Evolutionary conservation across 2,797 vertebrate species (phyloP).

Genomic region (Tangara arthus): DNA sequence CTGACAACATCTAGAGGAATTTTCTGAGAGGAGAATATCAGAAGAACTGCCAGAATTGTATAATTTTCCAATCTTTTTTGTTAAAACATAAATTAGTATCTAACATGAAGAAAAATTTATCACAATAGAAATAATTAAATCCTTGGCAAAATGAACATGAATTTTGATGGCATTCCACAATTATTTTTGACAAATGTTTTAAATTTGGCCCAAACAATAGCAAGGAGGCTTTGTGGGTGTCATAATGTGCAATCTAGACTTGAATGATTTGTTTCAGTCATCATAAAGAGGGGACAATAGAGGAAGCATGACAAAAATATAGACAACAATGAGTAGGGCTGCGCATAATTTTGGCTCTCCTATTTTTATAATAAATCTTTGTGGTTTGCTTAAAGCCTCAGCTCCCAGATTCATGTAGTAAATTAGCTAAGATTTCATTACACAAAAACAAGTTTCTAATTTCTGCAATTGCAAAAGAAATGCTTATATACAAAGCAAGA

Average conservation of each 20-base stretch:
- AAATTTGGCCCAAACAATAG: neutral
- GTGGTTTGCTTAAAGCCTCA: conserved; percentile 4
- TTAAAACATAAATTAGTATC: neutral
- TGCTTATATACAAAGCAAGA: neutral
- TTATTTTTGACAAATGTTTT: neutral
- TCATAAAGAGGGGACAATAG: neutral
- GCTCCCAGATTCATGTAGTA: neutral
- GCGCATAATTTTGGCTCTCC: neutral
- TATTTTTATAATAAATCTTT: neutral
- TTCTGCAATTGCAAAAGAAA: neutral
- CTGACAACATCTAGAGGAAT: neutral
- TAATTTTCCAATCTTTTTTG: neutral
- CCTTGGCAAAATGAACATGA: neutral
- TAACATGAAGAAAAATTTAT: neutral
- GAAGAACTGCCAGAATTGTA: neutral
- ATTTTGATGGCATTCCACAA: neutral
- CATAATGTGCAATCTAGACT: neutral
- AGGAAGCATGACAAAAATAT: neutral
- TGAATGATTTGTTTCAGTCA: conserved; percentile 16
- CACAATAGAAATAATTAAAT: neutral
- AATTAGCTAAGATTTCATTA: neutral
- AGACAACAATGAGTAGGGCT: neutral
- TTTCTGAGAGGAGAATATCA: neutral
- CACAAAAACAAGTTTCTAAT: neutral
- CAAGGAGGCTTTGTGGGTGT: neutral